Evolutionary conservation across 2,797 vertebrate genomes (phyloP).

Genomic region (Knipowitschia caucasica): DNA sequence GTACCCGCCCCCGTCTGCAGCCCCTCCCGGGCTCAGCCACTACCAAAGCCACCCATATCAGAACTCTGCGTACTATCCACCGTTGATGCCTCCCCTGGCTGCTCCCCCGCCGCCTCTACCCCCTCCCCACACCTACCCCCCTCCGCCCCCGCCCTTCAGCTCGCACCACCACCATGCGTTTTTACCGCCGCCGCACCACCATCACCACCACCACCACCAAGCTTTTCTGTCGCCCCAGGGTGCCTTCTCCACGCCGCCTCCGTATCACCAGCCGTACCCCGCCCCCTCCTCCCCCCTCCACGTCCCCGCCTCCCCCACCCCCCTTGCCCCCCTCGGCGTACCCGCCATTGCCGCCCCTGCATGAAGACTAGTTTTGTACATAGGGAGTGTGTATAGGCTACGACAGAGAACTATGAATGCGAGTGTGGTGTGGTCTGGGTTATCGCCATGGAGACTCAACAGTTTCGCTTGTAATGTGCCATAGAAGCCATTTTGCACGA

Average conservation of each 20-base stretch:
- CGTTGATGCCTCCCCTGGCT: constrained; percentile 44
- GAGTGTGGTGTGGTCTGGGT: constrained; percentile 28
- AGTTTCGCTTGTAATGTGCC: neutral
- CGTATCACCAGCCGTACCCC: constrained; percentile 47
- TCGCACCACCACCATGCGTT: constrained; percentile 51
- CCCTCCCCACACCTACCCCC: constrained; percentile 52
- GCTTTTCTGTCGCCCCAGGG: constrained; percentile 26
- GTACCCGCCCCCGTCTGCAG: constrained; percentile 23
- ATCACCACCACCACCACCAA: constrained; percentile 32
- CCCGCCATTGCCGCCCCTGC: constrained; percentile 58
- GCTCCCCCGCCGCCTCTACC: constrained; percentile 55
- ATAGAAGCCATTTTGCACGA: no score
- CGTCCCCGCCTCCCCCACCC: constrained; percentile 18
- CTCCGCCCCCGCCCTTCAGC: constrained; percentile 47
- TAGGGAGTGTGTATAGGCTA: constrained; percentile 62
- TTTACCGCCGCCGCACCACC: constrained; percentile 52
- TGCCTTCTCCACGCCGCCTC: constrained; percentile 43
- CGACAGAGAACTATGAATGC: constrained; percentile 54
- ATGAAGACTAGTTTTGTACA: constrained; percentile 84
- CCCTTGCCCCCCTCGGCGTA: constrained; percentile 20
- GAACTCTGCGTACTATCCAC: constrained; percentile 36
- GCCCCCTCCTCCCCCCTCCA: constrained; percentile 29
- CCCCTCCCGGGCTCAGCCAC: constrained; percentile 16
- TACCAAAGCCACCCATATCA: constrained; percentile 40
- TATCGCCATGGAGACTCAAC: neutral